Evolutionary conservation across 2,113 vertebrate species (phyloP).

Genomic region (Cyanocitta stelleri): DNA sequence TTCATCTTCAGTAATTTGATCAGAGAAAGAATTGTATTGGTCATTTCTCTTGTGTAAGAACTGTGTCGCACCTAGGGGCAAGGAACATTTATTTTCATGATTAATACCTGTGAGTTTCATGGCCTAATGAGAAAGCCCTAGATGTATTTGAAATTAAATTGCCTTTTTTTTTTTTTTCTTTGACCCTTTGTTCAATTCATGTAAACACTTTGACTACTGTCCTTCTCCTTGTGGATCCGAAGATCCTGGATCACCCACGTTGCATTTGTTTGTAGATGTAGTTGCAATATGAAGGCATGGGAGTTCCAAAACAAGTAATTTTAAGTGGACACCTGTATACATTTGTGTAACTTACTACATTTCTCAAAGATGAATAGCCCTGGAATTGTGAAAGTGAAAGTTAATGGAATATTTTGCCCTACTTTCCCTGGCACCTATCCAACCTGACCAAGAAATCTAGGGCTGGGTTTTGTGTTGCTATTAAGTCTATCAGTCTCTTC

Average conservation of each 20-base stretch:
- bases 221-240: background rate
- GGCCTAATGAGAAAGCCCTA: slow-evolving; percentile 66
- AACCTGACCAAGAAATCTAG: background rate
- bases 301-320: background rate
- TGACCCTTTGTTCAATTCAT: background rate
- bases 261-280: background rate
- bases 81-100: slow-evolving; percentile 69
- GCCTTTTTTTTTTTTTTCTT: background rate
- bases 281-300: background rate
- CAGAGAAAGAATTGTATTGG: slow-evolving; percentile 62
- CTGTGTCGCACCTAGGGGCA: slow-evolving; percentile 66
- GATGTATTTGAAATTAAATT: slow-evolving; percentile 54
- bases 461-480: background rate
- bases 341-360: background rate
- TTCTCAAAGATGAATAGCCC: background rate
- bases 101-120: slow-evolving; percentile 68
- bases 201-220: slow-evolving; percentile 37
- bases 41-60: slow-evolving; percentile 65
- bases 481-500: background rate
- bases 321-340: background rate
- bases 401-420: slow-evolving; percentile 8
- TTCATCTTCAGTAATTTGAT: slow-evolving; percentile 74
- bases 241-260: background rate
- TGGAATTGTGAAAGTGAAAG: background rate
- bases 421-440: background rate